A percentile compares a stretch with the other conserved stretches of the same genome.
Evolutionary conservation across 2,113 vertebrate genomes (phyloP).

Genomic region (Phycodurus eques): DNA sequence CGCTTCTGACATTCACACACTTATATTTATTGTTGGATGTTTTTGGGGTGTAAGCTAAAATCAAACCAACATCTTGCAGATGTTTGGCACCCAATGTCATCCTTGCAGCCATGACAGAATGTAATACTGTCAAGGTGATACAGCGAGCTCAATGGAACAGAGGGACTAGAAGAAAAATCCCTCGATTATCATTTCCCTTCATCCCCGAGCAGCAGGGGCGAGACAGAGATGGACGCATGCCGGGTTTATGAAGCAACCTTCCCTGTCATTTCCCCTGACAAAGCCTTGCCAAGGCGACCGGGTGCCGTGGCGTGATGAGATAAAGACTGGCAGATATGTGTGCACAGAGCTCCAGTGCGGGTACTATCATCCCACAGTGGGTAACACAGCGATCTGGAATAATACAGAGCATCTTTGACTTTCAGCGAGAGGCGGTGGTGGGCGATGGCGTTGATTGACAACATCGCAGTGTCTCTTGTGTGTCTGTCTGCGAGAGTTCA

Average conservation of each 20-base stretch:
- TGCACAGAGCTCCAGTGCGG: not conserved
- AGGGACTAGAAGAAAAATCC: constrained; percentile 39
- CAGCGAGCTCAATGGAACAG: constrained; percentile 36
- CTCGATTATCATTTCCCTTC: constrained; percentile 64
- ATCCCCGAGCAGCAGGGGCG: constrained; percentile 45
- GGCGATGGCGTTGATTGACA: constrained; percentile 43
- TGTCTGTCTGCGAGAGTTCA: constrained; percentile 12
- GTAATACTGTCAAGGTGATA: constrained; percentile 60
- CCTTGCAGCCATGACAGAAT: constrained; percentile 22
- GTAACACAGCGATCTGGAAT: constrained; percentile 27
- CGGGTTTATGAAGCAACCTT: constrained; percentile 55
- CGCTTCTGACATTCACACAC: constrained; percentile 7
- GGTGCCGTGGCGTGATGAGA: constrained; percentile 40
- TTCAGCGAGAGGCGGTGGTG: constrained; percentile 8
- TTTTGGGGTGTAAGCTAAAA: constrained; percentile 10
- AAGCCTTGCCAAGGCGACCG: constrained; percentile 41
- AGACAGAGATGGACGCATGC: constrained; percentile 43
- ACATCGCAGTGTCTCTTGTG: constrained; percentile 19
- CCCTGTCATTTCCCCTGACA: constrained; percentile 51
- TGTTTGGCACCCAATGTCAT: not conserved
- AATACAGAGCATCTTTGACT: constrained; percentile 42
- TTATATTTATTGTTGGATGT: constrained; percentile 25
- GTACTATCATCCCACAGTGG: constrained; percentile 18
- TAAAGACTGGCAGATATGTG: constrained; percentile 55
- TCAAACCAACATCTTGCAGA: constrained; percentile 10